phyloP scores from a whole-genome alignment of 2,797 vertebrate species.

The Gymnoscopelus microlampas region DNA sequence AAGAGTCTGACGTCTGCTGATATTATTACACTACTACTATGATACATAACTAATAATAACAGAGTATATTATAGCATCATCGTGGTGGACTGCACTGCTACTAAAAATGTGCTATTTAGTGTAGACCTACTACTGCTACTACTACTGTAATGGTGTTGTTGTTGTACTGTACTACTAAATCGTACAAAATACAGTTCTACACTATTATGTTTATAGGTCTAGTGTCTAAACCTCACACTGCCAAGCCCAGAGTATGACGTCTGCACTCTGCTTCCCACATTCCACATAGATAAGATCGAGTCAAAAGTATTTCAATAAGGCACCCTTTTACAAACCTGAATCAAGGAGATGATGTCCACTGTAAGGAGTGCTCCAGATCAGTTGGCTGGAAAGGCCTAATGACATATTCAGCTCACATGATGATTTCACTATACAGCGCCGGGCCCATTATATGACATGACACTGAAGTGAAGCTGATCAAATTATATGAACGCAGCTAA shows the following conservation, averaged over 20 bases:
- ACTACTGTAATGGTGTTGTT: conserved; percentile 34
- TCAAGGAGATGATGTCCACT: background rate
- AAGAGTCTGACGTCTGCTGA: conserved; percentile 78
- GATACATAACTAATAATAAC: conserved; percentile 27
- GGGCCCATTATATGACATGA: too few relatives aligned
- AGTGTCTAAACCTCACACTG: conserved; percentile 72
- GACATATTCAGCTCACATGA: too few relatives aligned
- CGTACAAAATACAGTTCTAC: conserved; percentile 41
- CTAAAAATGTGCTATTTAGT: conserved; percentile 13
- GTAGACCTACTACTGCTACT: conserved; percentile 9
- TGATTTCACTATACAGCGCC: too few relatives aligned
- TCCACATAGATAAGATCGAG: conserved; percentile 59
- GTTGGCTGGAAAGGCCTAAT: background rate
- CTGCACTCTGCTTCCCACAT: conserved; percentile 68
- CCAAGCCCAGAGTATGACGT: conserved; percentile 69
- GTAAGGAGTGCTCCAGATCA: background rate
- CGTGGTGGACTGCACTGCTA: background rate
- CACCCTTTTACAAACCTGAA: conserved; percentile 15
- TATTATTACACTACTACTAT: conserved; percentile 44
- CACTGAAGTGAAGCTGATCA: background rate
- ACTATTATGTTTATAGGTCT: conserved; percentile 46
- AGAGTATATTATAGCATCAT: background rate
- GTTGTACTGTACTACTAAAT: conserved; percentile 33
- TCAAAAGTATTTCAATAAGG: conserved; percentile 22
- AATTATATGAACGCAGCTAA: background rate